Percentiles rank a stretch among this genome's conserved stretches.
These are phyloP conservation scores for Gallinago media DNA, from an alignment of 2,113 vertebrate genomes.

Conservation along the genomic window DNA sequence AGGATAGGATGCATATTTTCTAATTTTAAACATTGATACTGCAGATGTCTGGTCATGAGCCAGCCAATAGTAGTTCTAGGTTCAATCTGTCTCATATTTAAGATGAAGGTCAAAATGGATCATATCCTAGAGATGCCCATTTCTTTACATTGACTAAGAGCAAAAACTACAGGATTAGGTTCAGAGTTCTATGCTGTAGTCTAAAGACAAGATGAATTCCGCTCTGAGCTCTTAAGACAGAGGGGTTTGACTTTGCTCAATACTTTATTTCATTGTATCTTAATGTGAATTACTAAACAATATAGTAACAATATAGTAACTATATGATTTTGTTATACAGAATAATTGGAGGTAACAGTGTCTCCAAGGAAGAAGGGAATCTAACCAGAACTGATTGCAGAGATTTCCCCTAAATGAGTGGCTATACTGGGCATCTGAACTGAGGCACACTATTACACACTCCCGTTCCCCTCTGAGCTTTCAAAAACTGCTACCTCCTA, in stretches of 20 bases:
- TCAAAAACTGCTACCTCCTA: background rate
- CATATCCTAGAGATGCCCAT: background rate
- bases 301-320: background rate
- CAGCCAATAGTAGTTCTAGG: background rate
- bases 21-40: background rate
- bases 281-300: background rate
- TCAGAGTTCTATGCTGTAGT: background rate
- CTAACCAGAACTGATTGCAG: background rate
- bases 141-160: background rate
- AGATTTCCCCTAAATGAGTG: background rate
- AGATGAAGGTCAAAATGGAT: background rate
- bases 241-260: background rate
- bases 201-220: background rate
- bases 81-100: background rate
- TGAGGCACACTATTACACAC: background rate
- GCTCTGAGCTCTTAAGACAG: background rate
- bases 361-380: background rate
- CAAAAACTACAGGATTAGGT: background rate
- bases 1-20: background rate
- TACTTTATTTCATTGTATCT: background rate
- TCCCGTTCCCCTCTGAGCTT: background rate
- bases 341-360: rapidly evolving
- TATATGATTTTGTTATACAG: background rate
- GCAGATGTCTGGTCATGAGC: background rate
- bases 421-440: background rate